Conservation (phyloP, 64 coral and sea anemone species). For the Platygyra sinensis region DNA sequence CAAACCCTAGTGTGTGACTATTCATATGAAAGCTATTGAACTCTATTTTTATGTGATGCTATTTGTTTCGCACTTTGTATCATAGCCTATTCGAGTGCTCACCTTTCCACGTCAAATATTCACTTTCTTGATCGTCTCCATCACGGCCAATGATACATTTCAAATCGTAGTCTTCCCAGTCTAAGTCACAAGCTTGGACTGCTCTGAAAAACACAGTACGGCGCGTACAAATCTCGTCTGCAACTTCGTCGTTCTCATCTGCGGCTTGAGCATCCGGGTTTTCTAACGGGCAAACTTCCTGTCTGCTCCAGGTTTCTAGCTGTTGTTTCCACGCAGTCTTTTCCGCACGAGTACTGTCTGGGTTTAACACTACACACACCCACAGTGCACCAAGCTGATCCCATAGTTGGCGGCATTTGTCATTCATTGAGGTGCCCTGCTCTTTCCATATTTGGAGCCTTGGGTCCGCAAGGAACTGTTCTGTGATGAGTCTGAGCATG, state of each 20-base stretch:
- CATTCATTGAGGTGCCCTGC: conserved; percentile 96
- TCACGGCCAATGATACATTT: conserved; percentile 65
- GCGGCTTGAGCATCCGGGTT: conserved; percentile 67
- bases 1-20: background rate
- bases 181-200: conserved; percentile 70
- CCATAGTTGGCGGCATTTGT: conserved; percentile 97
- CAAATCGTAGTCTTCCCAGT: conserved; percentile 74
- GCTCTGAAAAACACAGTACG: conserved; percentile 88
- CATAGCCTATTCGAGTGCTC: conserved; percentile 1
- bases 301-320: conserved; percentile 81
- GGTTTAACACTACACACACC: conserved; percentile 97
- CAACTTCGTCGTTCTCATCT: conserved; percentile 23
- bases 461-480: conserved; percentile 96
- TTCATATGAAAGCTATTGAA: background rate
- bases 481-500: conserved; percentile 98
- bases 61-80: too few relatives aligned
- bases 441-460: conserved; percentile 95
- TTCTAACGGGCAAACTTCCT: conserved; percentile 94
- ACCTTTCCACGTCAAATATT: conserved; percentile 85
- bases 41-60: background rate
- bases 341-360: conserved; percentile 67
- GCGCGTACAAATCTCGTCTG: background rate
- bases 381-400: conserved; percentile 96
- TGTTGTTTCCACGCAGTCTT: conserved; percentile 81
- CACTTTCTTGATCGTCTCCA: conserved; percentile 48